These are phyloP conservation scores for Apamea anceps DNA, from an alignment of 2,888 invertebrate genomes.

Conservation along the genomic window DNA sequence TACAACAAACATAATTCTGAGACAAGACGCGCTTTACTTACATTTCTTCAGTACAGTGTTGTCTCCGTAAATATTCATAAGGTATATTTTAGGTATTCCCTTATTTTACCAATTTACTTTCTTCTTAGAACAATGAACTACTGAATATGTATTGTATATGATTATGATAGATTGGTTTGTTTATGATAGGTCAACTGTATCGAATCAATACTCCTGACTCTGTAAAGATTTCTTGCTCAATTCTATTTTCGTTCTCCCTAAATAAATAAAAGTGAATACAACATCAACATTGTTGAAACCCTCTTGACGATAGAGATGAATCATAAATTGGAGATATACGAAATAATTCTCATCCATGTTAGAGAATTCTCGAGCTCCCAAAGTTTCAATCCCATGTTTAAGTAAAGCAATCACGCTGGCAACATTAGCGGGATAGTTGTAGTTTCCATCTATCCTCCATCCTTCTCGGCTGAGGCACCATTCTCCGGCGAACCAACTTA, in stretches of 20 bases:
- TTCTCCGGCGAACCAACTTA: conserved; percentile 34
- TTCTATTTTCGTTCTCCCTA: not conserved
- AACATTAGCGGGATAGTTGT: conserved; percentile 42
- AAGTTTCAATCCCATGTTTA: conserved; percentile 33
- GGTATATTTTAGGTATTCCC: conserved; percentile 28
- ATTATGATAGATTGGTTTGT: conserved; percentile 27
- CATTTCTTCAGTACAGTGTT: conserved; percentile 30
- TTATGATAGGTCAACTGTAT: conserved; percentile 23
- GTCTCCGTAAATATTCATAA: conserved; percentile 59
- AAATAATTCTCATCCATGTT: conserved; percentile 20
- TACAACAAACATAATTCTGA: conserved; percentile 36
- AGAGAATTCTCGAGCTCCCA: not conserved
- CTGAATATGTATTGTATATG: conserved; percentile 40
- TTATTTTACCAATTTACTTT: conserved; percentile 37
- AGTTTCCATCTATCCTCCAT: conserved; percentile 21
- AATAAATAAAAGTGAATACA: not conserved
- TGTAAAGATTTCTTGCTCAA: not conserved
- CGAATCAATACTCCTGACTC: not conserved
- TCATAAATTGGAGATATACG: conserved; percentile 13
- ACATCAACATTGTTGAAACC: conserved; percentile 7
- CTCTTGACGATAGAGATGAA: conserved; percentile 20
- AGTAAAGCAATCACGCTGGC: conserved; percentile 34
- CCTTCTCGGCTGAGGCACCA: conserved; percentile 24
- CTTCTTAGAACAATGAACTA: conserved; percentile 22
- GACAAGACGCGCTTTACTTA: conserved; percentile 23